Base-by-base conservation (phyloP, 2,797 vertebrate genomes). In the Pygocentrus nattereri region DNA sequence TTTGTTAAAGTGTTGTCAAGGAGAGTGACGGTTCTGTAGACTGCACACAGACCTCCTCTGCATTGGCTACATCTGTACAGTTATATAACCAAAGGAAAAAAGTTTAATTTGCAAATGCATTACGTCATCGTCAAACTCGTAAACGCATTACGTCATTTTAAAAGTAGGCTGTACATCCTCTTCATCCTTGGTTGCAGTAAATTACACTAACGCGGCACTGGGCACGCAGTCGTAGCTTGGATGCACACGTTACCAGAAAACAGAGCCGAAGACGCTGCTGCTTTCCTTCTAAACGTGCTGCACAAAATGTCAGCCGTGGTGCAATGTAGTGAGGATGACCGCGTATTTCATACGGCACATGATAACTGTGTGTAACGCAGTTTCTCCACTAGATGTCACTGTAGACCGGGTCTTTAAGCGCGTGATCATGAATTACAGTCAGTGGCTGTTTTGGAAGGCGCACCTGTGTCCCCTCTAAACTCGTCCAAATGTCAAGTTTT, bases 91-190 rank as follows among this genome's bases (percentile, higher is more conserved):
- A n/a, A n/a, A n/a, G n/a, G n/a, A n/a, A n/a, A 13, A 44, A 23
- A n/a, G 5, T 10, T 44, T n/a, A 5, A n/a, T 74, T 56, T 19
- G 30, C 27, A n/a, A 74, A 44, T 12, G 13, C 54, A 74, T 58
- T 58, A 74, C 72, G 72, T 74, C 30, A 74, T 74, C 72, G 41
- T n/a, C 25, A 16, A 38, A 41, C 0, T 59, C 13, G 2, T 12
- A 34, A 73, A 38, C 5, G 70, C 70, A 73, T 73, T 56, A 73
- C 70, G 70, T 73, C 70, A 73, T 56, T 19, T 56, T 21, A 56
- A 34, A 73, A 31, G 70, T 54, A 23, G 70, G 19, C 52, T 54
- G 49, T 4, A 23, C 15, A 5, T 21, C 25, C 25, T 18, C 47
- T 11, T 34, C 34, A 8, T 47, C 70, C 70, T 5, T 23, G 31